Evolutionary conservation across 2,113 vertebrate genomes (phyloP), one percentile per base, ranked within the genome.

Genomic region (Gymnocephalus cernua): DNA sequence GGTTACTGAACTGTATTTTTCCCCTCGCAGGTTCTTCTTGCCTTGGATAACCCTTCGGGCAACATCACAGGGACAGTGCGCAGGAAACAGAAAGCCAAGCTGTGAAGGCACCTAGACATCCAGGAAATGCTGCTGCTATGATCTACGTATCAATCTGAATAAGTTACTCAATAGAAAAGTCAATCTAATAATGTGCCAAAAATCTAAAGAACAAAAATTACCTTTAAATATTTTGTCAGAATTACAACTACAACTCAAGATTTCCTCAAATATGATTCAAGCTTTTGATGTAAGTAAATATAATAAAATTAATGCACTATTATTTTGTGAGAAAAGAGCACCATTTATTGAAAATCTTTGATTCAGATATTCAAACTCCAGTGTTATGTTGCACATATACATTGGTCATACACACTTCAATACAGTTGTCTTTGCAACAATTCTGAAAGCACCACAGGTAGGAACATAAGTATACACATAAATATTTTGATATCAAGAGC

Each of bases 1-100:
- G 21, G 11, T 77, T 27, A 57, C 35, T 6, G 16, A 79, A 25
- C 0, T 15, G 2, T 35, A 3, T 27, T 18, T 41, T 68, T 41
- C 4, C 61, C 10, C 29, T 79, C 25, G 48, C 91, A 99, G 98
- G 96, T 99, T 74, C 93, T 98, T 68, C 86, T 98, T 77, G 96
- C 98, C 11, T 85, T 96, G 56, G 98, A 99, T 81, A 93, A 95
- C 86, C 98, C 98, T 1, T 97, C 96, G 3, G 98, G 98, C 9
- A 97, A 94, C 92, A 99, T 98, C 54, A 92, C 96, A 35, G 97
- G 96, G n/a, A 99, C 95, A 0, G 92, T 99, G 38, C 86, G 95
- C 82, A 96, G 97, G 87, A 97, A 94, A 88, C 74, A 84, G 50
- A 54, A n/a, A 62, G 94, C 98, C 16, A 97, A 93, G 91, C 94